Evolutionary conservation across 2,888 invertebrate species (phyloP).

Genomic region (Ormyrus thymus): DNA sequence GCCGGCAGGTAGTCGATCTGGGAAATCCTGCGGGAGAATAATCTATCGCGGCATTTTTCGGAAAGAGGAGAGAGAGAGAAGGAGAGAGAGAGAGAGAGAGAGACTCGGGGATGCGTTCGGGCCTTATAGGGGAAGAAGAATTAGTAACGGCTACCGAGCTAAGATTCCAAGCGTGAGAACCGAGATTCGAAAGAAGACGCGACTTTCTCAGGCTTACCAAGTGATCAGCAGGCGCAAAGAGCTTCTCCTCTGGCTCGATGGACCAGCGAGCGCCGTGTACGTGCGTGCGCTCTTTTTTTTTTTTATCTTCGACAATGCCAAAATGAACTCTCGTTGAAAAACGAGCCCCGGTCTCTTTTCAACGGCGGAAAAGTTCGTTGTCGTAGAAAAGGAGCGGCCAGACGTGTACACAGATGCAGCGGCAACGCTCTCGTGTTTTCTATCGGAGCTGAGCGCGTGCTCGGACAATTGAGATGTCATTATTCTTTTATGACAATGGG

Average conservation of each 20-base stretch:
- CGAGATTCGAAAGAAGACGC: constrained; percentile 67
- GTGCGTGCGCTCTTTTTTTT: background rate
- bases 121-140: constrained; percentile 40
- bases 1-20: constrained; percentile 23
- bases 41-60: constrained; percentile 40
- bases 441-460: no score
- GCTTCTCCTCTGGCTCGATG: constrained; percentile 56
- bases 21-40: constrained; percentile 46
- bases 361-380: background rate
- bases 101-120: constrained; percentile 10
- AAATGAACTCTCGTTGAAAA: no score
- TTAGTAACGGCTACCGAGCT: constrained; percentile 51
- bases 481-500: no score
- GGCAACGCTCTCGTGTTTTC: background rate
- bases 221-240: constrained; percentile 66
- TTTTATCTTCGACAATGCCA: no score
- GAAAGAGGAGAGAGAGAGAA: constrained; percentile 29
- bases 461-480: no score
- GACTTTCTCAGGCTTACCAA: constrained; percentile 70
- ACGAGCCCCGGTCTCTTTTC: no score
- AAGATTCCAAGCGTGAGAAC: constrained; percentile 69
- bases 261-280: background rate
- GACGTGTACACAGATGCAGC: background rate
- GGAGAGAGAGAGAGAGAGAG: constrained; percentile 15
- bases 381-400: background rate